Evolutionary conservation across 2,888 invertebrate genomes (phyloP), one percentile per base, ranked within the genome.

Genomic region (Drosophila nr. perissopoda): DNA sequence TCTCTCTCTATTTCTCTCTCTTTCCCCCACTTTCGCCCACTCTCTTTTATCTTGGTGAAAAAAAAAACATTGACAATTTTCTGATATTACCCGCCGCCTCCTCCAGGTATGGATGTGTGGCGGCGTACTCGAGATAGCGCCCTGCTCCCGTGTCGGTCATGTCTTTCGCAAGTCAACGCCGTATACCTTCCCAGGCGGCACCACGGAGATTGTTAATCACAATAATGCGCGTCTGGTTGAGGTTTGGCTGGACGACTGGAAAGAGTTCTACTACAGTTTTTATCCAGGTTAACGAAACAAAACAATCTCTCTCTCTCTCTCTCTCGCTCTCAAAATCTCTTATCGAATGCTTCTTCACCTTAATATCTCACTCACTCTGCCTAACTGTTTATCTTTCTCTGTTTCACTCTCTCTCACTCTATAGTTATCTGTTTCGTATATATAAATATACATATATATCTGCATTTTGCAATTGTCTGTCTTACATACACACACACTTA

Each of bases 181-280:
- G 65, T 99, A 99, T 94, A 97, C 98, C 90, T 99, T 99, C 95
- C 99, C 99, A 67, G 99, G 99, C 90, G 99, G 99, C 92, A 98
- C 98, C 90, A 97, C 97, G 94, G 96, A 96, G 92, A 98, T 99
- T 93, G 99, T 99, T 94, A 98, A 99, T 95, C 98, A 98, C 95
- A 99, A 99, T 96, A 98, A 99, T 94, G 98, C 98, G 93, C 96
- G 99, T 90, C 97, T 99, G 92, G 99, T 98, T 83, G 98, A 99
- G 94, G 99, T 99, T 91, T 99, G 99, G 99, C 96, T 99, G 94
- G 99, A 99, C 95, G 98, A 99, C 93, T 99, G 99, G 97, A 98
- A 98, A 95, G 97, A 97, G 94, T 98, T 99, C 96, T 98, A 98
- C 96, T 98, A 98, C 96, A 97, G 97, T 95, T 98, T 98, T 95